Conservation (phyloP, 2,797 vertebrate species). For the Halcyon leucocephala region DNA sequence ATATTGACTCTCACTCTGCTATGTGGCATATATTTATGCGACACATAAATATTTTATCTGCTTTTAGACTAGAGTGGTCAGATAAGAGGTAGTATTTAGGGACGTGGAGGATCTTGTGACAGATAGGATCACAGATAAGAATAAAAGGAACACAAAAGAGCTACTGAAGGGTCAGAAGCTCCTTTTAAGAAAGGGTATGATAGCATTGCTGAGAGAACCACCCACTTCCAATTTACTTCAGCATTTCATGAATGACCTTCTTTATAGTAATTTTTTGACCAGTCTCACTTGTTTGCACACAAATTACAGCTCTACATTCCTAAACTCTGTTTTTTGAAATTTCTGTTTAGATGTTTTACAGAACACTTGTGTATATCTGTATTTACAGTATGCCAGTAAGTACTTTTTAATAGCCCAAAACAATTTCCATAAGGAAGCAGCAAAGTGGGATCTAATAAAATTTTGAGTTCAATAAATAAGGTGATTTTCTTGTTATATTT, state of each 20-base stretch:
- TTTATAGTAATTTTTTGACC: neutral
- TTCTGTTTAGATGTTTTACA: neutral
- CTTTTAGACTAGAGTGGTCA: neutral
- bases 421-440: neutral
- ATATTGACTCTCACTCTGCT: neutral
- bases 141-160: constrained; percentile 8
- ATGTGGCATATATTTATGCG: neutral
- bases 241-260: neutral
- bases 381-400: neutral
- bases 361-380: neutral
- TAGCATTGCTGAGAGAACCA: neutral
- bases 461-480: neutral
- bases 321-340: neutral
- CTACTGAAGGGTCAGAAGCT: neutral
- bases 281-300: neutral
- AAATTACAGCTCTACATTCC: neutral
- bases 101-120: neutral
- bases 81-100: neutral
- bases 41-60: neutral
- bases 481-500: neutral
- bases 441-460: neutral
- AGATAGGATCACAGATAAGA: constrained; percentile 8
- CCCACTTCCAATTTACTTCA: neutral
- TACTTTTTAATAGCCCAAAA: neutral
- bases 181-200: neutral